Evolutionary conservation across 2,888 invertebrate species (phyloP).

Genomic region (Eledone cirrhosa): DNA sequence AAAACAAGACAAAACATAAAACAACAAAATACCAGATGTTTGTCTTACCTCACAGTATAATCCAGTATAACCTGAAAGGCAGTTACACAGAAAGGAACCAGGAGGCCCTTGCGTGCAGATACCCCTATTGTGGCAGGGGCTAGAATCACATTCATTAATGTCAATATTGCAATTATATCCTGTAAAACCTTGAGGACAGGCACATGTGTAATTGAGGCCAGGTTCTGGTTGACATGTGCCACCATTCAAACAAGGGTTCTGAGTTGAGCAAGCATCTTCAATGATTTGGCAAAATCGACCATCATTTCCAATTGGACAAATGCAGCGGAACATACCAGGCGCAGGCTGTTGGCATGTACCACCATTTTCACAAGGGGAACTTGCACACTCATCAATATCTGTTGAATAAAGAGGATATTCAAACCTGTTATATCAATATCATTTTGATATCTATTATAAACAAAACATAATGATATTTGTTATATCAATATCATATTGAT

Average conservation of each 20-base stretch:
- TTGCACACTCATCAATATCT: constrained; percentile 23
- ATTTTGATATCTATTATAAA: too few species aligned
- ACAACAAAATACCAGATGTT: too few species aligned
- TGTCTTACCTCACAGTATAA: not conserved
- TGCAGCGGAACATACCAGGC: not conserved
- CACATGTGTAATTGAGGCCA: not conserved
- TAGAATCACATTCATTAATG: constrained; percentile 10
- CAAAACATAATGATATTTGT: too few species aligned
- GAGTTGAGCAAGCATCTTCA: constrained; percentile 19
- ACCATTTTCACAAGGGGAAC: constrained; percentile 24
- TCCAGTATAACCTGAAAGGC: not conserved
- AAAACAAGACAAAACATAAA: not conserved
- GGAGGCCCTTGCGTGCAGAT: not conserved
- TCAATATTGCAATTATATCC: constrained; percentile 7
- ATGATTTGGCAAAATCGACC: constrained; percentile 15
- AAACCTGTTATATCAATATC: too few species aligned
- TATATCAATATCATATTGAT: too few species aligned
- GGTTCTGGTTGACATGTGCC: constrained; percentile 5
- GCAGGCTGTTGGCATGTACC: constrained; percentile 15
- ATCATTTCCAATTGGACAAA: not conserved
- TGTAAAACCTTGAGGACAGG: not conserved
- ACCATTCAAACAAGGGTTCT: constrained; percentile 16
- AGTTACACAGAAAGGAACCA: not conserved
- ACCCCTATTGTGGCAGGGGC: not conserved
- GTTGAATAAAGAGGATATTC: not conserved